Evolutionary conservation across 2,113 vertebrate genomes (phyloP).

Genomic region (Callipepla squamata): DNA sequence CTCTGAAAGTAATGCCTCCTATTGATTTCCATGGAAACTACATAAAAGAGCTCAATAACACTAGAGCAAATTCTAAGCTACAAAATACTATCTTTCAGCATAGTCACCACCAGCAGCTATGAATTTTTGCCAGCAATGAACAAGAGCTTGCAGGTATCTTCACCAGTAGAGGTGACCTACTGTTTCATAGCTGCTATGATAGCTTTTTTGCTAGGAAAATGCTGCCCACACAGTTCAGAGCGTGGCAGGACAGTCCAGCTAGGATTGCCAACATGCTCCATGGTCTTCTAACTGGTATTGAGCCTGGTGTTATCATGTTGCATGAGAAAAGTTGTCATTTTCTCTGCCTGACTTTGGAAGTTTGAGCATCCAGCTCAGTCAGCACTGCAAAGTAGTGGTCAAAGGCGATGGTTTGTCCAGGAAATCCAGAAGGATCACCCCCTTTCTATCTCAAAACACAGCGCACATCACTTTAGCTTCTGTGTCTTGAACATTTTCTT

Average conservation of each 20-base stretch:
- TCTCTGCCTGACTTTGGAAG: background rate
- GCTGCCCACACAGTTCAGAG: background rate
- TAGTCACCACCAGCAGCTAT: background rate
- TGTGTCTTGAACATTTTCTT: background rate
- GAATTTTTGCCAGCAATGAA: background rate
- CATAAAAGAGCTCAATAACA: background rate
- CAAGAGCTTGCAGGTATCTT: background rate
- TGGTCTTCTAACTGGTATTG: background rate
- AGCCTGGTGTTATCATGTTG: background rate
- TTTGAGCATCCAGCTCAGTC: background rate
- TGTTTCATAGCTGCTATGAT: background rate
- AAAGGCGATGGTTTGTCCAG: background rate
- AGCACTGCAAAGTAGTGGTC: background rate
- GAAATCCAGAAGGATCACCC: background rate
- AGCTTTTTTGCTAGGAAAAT: background rate
- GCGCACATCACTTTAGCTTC: background rate
- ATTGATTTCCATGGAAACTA: background rate
- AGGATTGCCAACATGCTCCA: background rate
- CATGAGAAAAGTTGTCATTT: background rate
- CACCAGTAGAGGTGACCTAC: background rate
- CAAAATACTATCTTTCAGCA: background rate
- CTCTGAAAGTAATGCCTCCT: background rate
- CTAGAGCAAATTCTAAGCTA: background rate
- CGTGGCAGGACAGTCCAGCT: background rate
- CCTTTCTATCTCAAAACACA: background rate